Conservation (phyloP, 2,888 invertebrate species). For the Cantharis flavilabris region DNA sequence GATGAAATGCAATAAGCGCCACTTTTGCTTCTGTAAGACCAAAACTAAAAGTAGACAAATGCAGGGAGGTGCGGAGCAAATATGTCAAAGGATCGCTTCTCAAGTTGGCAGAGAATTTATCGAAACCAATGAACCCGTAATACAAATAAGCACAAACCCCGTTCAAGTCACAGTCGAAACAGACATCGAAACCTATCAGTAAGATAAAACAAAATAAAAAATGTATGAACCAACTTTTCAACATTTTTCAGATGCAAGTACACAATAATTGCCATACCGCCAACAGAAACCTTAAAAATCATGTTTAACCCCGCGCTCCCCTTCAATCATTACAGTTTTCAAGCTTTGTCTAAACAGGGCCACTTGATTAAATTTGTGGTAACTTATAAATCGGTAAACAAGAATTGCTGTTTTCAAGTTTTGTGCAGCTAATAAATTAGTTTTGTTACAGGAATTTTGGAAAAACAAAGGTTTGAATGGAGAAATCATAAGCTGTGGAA, state of each 20-base stretch:
- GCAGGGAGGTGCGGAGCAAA: slow-evolving; percentile 31
- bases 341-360: slow-evolving; percentile 26
- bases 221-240: not conserved
- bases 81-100: slow-evolving; percentile 36
- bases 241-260: slow-evolving; percentile 35
- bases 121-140: slow-evolving; percentile 30
- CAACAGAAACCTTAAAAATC: slow-evolving; percentile 37
- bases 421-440: not conserved
- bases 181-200: slow-evolving; percentile 33
- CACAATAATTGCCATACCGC: slow-evolving; percentile 40
- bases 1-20: too few relatives aligned
- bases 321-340: slow-evolving; percentile 16
- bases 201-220: not conserved
- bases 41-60: not conserved
- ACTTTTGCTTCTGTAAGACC: not conserved
- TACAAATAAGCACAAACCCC: slow-evolving; percentile 27
- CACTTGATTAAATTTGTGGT: slow-evolving; percentile 40
- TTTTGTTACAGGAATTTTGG: slow-evolving; percentile 41
- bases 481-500: slow-evolving; percentile 35
- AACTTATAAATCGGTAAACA: slow-evolving; percentile 38
- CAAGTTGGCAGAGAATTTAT: slow-evolving; percentile 31
- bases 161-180: slow-evolving; percentile 32
- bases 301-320: slow-evolving; percentile 38
- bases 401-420: not conserved
- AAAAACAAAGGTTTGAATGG: slow-evolving; percentile 36